These are phyloP conservation scores for Pristionchus maxplancki DNA, from an alignment of 2,888 invertebrate genomes.

Conservation along the genomic window DNA sequence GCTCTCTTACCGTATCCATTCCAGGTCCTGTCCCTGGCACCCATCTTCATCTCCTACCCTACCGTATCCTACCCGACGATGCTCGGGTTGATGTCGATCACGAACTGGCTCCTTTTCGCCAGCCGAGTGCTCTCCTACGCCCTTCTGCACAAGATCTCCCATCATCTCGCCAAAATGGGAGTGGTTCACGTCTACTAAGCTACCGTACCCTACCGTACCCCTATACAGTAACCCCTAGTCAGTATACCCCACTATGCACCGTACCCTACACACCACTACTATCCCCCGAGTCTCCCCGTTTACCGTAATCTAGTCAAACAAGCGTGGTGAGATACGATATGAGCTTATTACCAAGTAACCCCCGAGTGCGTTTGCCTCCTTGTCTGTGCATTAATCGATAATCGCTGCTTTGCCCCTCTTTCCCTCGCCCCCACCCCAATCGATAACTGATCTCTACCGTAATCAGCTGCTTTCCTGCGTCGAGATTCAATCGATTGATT, in stretches of 20 bases:
- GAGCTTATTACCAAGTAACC: slow-evolving; percentile 25
- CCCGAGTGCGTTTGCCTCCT: background rate
- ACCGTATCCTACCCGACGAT: background rate
- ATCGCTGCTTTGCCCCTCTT: background rate
- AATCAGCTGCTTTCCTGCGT: slow-evolving; percentile 1
- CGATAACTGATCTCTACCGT: slow-evolving; percentile 22
- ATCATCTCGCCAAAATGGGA: slow-evolving; percentile 25
- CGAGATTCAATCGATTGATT: slow-evolving; percentile 43
- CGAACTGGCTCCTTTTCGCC: background rate
- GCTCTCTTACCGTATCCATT: background rate
- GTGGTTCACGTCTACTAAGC: slow-evolving; percentile 34
- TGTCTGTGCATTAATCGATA: slow-evolving; percentile 15
- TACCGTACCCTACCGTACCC: slow-evolving; percentile 1
- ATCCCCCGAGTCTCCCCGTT: background rate
- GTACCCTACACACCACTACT: background rate
- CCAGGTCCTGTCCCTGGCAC: slow-evolving; percentile 21
- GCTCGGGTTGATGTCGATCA: background rate
- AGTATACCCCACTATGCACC: background rate
- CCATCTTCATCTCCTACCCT: background rate
- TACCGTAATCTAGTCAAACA: slow-evolving; percentile 4
- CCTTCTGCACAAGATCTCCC: slow-evolving; percentile 26
- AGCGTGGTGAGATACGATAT: slow-evolving; percentile 42
- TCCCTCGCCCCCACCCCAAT: background rate
- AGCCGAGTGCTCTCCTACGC: background rate
- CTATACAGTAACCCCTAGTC: background rate